Base-by-base conservation (phyloP, 2,113 vertebrate species). In the Fulmarus glacialis region DNA sequence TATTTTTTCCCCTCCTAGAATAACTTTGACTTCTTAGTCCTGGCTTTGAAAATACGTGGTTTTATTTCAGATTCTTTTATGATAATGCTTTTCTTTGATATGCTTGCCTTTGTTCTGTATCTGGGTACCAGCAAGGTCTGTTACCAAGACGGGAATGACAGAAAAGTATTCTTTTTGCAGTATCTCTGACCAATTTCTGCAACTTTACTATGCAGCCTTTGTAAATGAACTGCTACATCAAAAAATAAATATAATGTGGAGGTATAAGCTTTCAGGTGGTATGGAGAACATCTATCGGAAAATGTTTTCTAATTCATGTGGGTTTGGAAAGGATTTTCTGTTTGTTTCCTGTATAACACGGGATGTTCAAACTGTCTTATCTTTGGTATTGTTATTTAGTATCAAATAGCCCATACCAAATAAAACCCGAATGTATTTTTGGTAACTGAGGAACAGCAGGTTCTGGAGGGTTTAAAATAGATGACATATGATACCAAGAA, bases 391-490 rank as follows among this genome's bases (percentile, higher is more conserved):
- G 91, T 96, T 97, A 70, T 95, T 95, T 83, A 77, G 75, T 93
- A 38, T 96, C 95, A 89, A 94, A 93, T 96, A 93, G 73, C 59
- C 87, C n/a, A 82, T 84, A 42, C 67, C 88, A 92, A 93, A 96
- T 94, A 93, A 95, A 97, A 96, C 34, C 75, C 83, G 74, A 58
- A 87, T 85, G 68, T 98, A 97, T 98, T 98, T 98, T 97, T 91
- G 78, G 97, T 96, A 95, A 97, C 93, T 64, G 95, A 96, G 89
- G 97, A 98, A 93, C 96, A 96, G 96, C 38, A 94, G 97, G 96
- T 97, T 93, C 97, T 97, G 84, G 66, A 95, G 89, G 66, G 97
- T 97, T 98, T 98, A 98, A 99, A 99, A 99, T 98, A 99, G 98
- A 97, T 96, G 97, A 98, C 96, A 98, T 98, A 86, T 52, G 96